Percentiles rank a stretch among this genome's conserved stretches.
These are phyloP conservation scores for Otus sunia DNA, from an alignment of 2,113 vertebrate species.

Conservation along the genomic window DNA sequence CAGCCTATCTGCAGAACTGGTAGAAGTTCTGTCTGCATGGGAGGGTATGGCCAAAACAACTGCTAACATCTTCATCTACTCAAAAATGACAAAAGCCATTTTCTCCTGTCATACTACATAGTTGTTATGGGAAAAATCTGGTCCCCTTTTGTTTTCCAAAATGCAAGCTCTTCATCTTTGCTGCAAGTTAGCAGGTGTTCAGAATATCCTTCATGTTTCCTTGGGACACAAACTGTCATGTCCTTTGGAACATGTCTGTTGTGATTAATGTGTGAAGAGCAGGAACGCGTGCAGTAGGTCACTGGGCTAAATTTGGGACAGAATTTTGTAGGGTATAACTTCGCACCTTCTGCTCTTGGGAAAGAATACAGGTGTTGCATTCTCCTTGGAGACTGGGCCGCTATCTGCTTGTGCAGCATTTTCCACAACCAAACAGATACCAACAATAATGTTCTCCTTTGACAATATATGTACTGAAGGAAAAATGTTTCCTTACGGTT, in stretches of 20 bases:
- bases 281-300: not conserved
- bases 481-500: not conserved
- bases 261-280: slow-evolving; percentile 32
- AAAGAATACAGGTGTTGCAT: not conserved
- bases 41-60: not conserved
- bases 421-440: not conserved
- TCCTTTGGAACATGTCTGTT: not conserved
- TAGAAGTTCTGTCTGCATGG: not conserved
- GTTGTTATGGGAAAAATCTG: not conserved
- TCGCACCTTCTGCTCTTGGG: not conserved
- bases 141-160: not conserved
- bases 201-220: slow-evolving; percentile 11
- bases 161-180: slow-evolving; percentile 24
- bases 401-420: not conserved
- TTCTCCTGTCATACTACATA: not conserved
- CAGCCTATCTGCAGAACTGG: not conserved
- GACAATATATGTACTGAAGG: not conserved
- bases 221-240: not conserved
- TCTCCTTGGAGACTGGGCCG: not conserved
- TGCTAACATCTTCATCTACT: not conserved
- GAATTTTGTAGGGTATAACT: not conserved
- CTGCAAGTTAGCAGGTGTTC: slow-evolving; percentile 14
- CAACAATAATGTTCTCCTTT: not conserved
- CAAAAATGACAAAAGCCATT: not conserved
- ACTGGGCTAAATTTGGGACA: slow-evolving; percentile 33